phyloP scores from a whole-genome alignment of 2,888 invertebrate genomes.

The Drosophila anceps region DNA sequence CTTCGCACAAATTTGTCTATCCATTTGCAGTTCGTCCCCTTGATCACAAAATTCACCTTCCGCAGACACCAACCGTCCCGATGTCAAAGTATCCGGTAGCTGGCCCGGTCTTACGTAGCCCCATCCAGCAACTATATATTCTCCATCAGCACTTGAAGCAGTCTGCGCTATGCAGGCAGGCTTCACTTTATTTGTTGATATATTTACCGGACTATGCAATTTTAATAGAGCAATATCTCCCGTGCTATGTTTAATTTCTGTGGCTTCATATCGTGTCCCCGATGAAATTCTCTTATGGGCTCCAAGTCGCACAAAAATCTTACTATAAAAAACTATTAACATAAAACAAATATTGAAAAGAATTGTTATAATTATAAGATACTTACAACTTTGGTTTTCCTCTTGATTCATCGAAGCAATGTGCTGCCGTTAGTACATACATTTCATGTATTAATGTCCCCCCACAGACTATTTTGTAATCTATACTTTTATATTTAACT shows the following conservation, averaged over 20 bases:
- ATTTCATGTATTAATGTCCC: conserved; percentile 35
- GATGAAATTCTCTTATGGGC: conserved; percentile 8
- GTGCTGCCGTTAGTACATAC: conserved; percentile 46
- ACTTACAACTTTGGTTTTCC: background rate
- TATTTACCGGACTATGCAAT: background rate
- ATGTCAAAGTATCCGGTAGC: background rate
- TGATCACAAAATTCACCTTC: rapidly evolving
- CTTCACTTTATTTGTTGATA: conserved; percentile 5
- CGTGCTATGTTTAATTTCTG: background rate
- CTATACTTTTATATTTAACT: rapidly evolving
- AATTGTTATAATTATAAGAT: background rate
- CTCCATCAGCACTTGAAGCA: background rate
- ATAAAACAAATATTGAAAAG: background rate
- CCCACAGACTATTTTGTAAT: conserved; percentile 11
- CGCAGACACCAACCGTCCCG: background rate
- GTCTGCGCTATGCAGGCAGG: conserved; percentile 34
- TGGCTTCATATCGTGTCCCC: background rate
- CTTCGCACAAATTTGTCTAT: conserved; percentile 19
- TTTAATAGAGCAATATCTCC: conserved; percentile 38
- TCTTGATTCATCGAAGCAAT: conserved; percentile 21
- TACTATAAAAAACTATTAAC: conserved; percentile 10
- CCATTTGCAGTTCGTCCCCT: rapidly evolving
- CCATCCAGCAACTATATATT: conserved; percentile 29
- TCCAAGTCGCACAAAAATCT: conserved; percentile 23
- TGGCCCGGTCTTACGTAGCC: background rate